phyloP scores from a whole-genome alignment of 1,140 invertebrate genomes.

The Conus betulinus region DNA sequence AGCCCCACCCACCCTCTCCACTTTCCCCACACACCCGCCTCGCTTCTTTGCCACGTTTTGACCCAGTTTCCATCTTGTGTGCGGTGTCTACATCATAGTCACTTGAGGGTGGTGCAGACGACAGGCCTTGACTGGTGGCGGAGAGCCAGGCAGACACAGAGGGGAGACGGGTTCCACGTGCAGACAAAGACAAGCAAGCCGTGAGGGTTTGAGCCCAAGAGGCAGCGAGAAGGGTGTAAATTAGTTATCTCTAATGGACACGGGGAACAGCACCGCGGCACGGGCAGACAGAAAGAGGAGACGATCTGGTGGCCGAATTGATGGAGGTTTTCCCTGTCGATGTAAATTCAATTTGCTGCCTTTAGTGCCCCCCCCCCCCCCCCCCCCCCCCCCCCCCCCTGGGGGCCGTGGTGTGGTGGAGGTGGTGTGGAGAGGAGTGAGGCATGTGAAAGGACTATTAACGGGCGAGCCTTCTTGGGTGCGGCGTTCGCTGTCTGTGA shows the following conservation, averaged over 20 bases:
- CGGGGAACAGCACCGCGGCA: not conserved
- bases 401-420: not conserved
- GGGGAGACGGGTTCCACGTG: not conserved
- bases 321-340: conserved; percentile 47
- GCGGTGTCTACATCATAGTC: not conserved
- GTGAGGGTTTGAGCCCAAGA: not conserved
- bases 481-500: not conserved
- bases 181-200: not conserved
- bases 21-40: not conserved
- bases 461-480: not conserved
- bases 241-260: conserved; percentile 41
- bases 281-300: not conserved
- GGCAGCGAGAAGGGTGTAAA: conserved; percentile 27
- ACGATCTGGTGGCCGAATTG: conserved; percentile 33
- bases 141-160: conserved; percentile 1
- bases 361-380: not conserved
- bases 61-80: not conserved
- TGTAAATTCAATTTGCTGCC: conserved; percentile 47
- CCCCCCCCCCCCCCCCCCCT: not conserved
- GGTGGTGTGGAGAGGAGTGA: not conserved
- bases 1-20: not conserved
- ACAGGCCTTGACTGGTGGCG: not conserved
- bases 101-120: not conserved
- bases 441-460: conserved; percentile 13
- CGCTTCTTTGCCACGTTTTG: not conserved